These are phyloP conservation scores for Discoglossus pictus DNA, from an alignment of 2,797 vertebrate genomes.

Conservation along the genomic window DNA sequence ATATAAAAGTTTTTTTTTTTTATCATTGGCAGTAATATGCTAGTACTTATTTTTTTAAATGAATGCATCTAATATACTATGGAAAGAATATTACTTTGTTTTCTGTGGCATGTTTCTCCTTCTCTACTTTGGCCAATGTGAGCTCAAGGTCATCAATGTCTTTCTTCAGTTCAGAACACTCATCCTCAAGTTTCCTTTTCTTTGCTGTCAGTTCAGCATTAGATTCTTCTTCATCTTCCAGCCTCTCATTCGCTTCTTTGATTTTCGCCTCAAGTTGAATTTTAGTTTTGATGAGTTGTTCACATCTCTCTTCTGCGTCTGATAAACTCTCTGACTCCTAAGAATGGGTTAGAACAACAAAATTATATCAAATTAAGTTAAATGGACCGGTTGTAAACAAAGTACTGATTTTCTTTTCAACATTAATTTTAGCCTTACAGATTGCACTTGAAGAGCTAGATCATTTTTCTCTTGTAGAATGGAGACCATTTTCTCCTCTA, in stretches of 20 bases:
- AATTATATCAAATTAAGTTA: too few species aligned
- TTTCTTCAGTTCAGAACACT: slow-evolving; percentile 68
- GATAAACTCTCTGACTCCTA: slow-evolving; percentile 69
- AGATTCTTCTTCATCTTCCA: slow-evolving; percentile 72
- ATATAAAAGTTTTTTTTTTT: too few species aligned
- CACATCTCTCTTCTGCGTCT: slow-evolving; percentile 69
- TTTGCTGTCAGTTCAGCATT: slow-evolving; percentile 54
- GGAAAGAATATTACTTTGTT: slow-evolving; percentile 72
- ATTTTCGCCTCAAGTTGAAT: slow-evolving; percentile 67
- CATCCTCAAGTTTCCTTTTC: slow-evolving; percentile 66
- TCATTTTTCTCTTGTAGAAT: slow-evolving; percentile 74
- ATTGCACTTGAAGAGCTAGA: slow-evolving; percentile 71
- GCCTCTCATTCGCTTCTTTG: slow-evolving; percentile 62
- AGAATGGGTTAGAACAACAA: too few species aligned
- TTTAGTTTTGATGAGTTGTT: slow-evolving; percentile 70
- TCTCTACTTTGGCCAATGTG: slow-evolving; percentile 69
- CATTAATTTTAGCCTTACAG: too few species aligned
- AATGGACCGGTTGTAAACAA: slow-evolving; percentile 60
- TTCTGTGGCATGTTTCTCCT: slow-evolving; percentile 78
- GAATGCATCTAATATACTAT: too few species aligned
- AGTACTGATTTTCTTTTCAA: too few species aligned
- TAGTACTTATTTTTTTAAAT: too few species aligned
- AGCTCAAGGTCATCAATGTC: slow-evolving; percentile 72
- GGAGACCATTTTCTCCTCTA: slow-evolving; percentile 73
- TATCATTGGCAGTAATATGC: too few species aligned